Evolutionary conservation across 2,113 vertebrate species (phyloP).

Genomic region (Girardinichthys multiradiatus): DNA sequence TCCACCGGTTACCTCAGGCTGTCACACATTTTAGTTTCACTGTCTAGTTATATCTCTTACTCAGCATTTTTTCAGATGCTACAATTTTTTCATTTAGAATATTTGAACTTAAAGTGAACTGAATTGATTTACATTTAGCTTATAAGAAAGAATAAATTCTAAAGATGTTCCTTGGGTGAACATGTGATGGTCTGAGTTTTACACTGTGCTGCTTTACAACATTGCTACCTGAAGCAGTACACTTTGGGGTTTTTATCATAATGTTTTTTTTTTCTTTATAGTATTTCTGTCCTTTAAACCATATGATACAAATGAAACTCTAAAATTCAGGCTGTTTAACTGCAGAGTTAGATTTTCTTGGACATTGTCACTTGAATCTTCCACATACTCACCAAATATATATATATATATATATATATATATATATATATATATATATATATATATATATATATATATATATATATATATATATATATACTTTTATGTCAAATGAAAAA

Average conservation of each 20-base stretch:
- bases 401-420: too few species aligned
- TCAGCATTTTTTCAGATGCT: neutral
- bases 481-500: neutral
- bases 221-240: neutral
- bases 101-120: neutral
- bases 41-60: neutral
- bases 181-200: neutral
- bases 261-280: neutral
- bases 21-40: slow-evolving; percentile 10
- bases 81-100: neutral
- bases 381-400: too few species aligned
- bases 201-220: neutral
- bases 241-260: too few species aligned
- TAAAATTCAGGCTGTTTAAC: neutral
- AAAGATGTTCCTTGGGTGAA: neutral
- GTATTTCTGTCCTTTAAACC: neutral
- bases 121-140: neutral
- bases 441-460: too few species aligned
- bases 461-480: too few species aligned
- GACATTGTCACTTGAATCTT: too few species aligned
- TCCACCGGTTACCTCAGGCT: slow-evolving; percentile 26
- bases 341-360: too few species aligned
- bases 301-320: neutral
- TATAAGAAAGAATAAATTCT: neutral
- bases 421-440: too few species aligned